phyloP scores from a whole-genome alignment of 2,113 vertebrate species.

The Sylvilagus bachmani region DNA sequence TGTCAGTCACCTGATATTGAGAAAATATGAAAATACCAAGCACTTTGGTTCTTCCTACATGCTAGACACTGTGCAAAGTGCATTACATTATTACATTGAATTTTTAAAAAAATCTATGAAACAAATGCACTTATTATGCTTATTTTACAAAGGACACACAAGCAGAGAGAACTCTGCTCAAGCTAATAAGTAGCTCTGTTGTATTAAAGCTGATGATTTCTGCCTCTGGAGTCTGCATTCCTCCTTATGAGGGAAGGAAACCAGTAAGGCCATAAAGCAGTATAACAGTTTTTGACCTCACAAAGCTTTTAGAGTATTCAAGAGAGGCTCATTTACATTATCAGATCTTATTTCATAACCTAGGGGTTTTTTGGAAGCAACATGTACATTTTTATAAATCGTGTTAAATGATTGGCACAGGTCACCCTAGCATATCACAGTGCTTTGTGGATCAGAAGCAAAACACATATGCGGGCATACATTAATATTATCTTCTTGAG shows the following conservation, averaged over 20 bases:
- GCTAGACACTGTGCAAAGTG: not conserved
- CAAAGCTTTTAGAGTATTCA: not conserved
- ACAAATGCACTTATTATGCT: not conserved
- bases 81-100: not conserved
- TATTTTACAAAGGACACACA: not conserved
- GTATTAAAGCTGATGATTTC: not conserved
- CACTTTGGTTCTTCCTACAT: not conserved
- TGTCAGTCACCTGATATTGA: not conserved
- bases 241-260: fast-evolving
- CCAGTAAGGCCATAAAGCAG: not conserved
- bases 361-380: not conserved
- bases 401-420: not conserved
- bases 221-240: not conserved
- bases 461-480: no score
- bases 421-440: not conserved
- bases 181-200: not conserved
- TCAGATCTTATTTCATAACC: not conserved
- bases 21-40: not conserved
- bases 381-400: not conserved
- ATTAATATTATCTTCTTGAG: not conserved
- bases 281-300: not conserved
- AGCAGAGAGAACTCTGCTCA: not conserved
- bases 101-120: not conserved
- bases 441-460: not conserved
- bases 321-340: not conserved